Percentiles rank a stretch among this genome's conserved stretches.
Evolutionary conservation across 2,888 invertebrate genomes (phyloP).

Genomic region (Branchellion lobata): DNA sequence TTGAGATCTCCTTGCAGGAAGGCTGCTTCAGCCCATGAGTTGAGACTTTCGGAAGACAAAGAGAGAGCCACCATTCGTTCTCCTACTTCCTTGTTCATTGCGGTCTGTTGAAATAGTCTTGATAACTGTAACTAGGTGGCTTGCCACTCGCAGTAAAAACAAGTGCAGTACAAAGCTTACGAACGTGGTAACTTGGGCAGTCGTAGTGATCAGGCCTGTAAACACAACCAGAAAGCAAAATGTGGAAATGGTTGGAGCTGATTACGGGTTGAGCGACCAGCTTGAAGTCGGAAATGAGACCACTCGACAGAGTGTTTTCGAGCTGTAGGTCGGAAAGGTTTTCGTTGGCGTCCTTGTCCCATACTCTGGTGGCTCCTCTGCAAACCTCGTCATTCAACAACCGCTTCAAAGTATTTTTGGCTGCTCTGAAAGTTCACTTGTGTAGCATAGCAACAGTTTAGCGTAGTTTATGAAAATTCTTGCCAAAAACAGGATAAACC

Average conservation of each 20-base stretch:
- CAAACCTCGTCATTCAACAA: constrained; percentile 23
- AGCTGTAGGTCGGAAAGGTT: constrained; percentile 31
- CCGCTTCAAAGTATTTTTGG: neutral
- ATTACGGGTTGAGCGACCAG: neutral
- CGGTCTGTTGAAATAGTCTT: neutral
- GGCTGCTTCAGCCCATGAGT: neutral
- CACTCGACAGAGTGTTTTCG: neutral
- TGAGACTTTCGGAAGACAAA: neutral
- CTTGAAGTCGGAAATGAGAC: neutral
- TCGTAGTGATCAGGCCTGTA: neutral
- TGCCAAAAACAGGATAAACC: too few species aligned
- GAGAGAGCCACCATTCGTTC: neutral
- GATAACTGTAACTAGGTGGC: neutral
- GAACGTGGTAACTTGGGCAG: neutral
- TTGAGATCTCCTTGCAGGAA: neutral
- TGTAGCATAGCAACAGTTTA: too few species aligned
- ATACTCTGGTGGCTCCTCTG: constrained; percentile 28
- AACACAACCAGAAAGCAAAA: constrained; percentile 5
- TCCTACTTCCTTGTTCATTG: neutral
- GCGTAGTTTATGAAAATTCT: too few species aligned
- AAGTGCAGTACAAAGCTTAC: neutral
- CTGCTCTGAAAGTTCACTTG: too few species aligned
- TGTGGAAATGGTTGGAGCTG: neutral
- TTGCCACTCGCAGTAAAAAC: too few species aligned
- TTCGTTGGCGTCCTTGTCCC: constrained; percentile 26